Conservation (phyloP, 2,113 vertebrate genomes). For the Bufo bufo region DNA sequence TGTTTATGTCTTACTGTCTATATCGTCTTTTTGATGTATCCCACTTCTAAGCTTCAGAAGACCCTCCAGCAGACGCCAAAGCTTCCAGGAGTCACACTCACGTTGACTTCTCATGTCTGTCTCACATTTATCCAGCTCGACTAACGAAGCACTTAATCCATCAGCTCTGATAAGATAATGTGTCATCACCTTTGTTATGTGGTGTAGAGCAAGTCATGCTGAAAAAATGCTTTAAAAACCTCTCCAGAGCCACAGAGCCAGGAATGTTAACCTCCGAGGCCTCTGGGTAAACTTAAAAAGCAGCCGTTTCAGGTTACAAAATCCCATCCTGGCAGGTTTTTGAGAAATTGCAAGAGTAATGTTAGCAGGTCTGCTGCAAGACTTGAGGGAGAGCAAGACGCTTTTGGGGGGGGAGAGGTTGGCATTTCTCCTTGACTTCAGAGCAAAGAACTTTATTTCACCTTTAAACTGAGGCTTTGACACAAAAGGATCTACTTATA, state of each 20-base stretch:
- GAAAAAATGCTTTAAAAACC: conserved; percentile 42
- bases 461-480: neutral
- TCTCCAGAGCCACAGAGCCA: conserved; percentile 26
- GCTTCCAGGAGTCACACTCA: conserved; percentile 20
- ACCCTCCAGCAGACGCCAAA: neutral
- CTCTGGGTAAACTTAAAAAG: conserved; percentile 45
- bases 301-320: conserved; percentile 27
- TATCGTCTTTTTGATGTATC: conserved; percentile 20
- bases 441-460: neutral
- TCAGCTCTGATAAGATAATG: conserved; percentile 41
- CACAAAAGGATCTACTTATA: neutral
- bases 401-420: neutral
- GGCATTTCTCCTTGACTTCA: neutral
- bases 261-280: conserved; percentile 51
- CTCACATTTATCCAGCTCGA: neutral
- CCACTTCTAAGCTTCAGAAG: conserved; percentile 11
- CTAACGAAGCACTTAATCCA: conserved; percentile 40
- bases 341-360: neutral
- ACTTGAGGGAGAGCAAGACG: neutral
- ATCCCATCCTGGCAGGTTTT: conserved; percentile 11
- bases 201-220: conserved; percentile 35
- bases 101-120: neutral
- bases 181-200: conserved; percentile 53
- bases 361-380: neutral
- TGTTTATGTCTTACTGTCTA: neutral